These are phyloP conservation scores for Rhizomys pruinosus DNA, from an alignment of 2,113 vertebrate species.

Conservation along the genomic window DNA sequence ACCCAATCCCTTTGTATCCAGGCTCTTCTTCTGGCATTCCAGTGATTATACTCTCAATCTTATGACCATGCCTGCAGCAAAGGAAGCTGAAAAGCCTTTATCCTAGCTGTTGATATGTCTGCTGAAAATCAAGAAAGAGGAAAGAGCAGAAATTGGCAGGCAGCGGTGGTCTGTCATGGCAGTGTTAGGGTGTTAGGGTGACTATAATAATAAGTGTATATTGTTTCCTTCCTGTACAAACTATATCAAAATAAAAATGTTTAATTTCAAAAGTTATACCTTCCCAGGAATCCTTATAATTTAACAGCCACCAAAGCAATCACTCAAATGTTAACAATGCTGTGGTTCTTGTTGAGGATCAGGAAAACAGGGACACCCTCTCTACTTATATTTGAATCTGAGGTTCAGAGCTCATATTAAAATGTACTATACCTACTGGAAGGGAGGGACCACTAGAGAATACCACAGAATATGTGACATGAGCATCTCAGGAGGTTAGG, in stretches of 20 bases:
- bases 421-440: neutral
- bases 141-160: neutral
- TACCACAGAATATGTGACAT: neutral
- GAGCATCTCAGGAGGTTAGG: neutral
- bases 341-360: neutral
- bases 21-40: neutral
- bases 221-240: neutral
- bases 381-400: neutral
- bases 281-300: neutral
- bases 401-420: neutral
- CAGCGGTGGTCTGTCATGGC: neutral
- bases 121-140: neutral
- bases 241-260: neutral
- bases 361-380: neutral
- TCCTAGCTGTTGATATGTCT: neutral
- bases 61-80: neutral
- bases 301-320: neutral
- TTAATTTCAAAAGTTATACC: neutral
- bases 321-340: neutral
- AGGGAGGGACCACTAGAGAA: neutral
- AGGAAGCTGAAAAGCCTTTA: neutral
- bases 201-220: neutral
- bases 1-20: neutral
- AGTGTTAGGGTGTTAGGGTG: neutral
- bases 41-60: neutral